Evolutionary conservation across 2,113 vertebrate genomes (phyloP).

Genomic region (Lates calcarifer): DNA sequence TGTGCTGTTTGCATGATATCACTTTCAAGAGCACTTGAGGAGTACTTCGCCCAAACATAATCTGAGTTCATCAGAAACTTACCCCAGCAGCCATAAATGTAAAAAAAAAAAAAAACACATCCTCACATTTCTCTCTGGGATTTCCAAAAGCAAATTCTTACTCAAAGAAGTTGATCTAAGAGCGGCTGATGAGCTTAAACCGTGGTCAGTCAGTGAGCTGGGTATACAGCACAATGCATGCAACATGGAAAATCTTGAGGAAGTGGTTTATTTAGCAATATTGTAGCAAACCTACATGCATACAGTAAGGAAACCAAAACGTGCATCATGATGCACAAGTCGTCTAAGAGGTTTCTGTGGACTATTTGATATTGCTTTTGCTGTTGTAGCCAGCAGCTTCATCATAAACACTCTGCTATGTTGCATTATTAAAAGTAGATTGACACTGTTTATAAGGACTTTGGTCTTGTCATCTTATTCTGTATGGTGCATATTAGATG

Average conservation of each 20-base stretch:
- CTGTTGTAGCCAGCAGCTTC: not conserved
- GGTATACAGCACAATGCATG: not conserved
- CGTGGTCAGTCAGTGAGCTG: not conserved
- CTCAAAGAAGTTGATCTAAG: not conserved
- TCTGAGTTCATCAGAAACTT: not conserved
- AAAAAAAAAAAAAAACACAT: not conserved
- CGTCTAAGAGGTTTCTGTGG: conserved; percentile 43
- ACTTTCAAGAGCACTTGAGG: not conserved
- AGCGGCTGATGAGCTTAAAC: not conserved
- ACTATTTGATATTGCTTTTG: conserved; percentile 10
- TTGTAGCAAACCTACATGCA: conserved; percentile 37
- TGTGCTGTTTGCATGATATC: not conserved
- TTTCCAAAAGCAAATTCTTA: not conserved
- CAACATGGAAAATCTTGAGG: conserved; percentile 37
- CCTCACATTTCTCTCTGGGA: not conserved
- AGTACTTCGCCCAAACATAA: not conserved
- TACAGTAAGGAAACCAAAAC: conserved; percentile 22
- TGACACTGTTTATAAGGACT: no score
- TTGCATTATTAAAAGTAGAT: no score
- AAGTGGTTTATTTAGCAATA: conserved; percentile 65
- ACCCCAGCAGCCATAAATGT: not conserved
- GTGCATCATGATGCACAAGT: conserved; percentile 27
- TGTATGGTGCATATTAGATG: no score
- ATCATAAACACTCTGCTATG: not conserved
- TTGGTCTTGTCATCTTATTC: no score